These are phyloP conservation scores for Lucifuga dentata DNA, from an alignment of 2,113 vertebrate genomes.

Conservation along the genomic window DNA sequence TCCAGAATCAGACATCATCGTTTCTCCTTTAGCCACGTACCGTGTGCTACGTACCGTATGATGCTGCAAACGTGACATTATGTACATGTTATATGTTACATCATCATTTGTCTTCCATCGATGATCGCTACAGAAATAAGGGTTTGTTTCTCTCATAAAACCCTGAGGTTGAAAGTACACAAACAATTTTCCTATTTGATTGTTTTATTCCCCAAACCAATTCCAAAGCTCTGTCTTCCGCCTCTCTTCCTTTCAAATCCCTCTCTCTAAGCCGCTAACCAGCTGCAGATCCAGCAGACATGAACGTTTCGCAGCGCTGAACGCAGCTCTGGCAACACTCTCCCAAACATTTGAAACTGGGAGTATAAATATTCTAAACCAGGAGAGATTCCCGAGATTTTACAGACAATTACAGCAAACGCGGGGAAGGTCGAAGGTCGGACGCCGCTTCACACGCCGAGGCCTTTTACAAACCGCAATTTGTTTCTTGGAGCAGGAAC, in stretches of 20 bases:
- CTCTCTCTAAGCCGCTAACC: not conserved
- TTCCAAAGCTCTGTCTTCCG: not conserved
- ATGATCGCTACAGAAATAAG: not conserved
- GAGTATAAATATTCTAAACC: too few relatives aligned
- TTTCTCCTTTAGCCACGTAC: too few relatives aligned
- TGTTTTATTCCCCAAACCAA: not conserved
- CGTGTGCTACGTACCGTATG: too few relatives aligned
- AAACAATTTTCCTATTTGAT: not conserved
- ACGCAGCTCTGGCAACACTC: too few relatives aligned
- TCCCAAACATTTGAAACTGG: too few relatives aligned
- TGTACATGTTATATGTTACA: not conserved
- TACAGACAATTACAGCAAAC: too few relatives aligned
- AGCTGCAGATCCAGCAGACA: not conserved
- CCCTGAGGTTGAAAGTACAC: not conserved
- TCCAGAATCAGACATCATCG: slow-evolving; percentile 27
- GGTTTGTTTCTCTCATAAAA: not conserved
- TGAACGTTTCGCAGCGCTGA: not conserved
- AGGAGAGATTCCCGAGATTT: too few relatives aligned
- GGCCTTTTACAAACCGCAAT: not conserved
- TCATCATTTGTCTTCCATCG: not conserved
- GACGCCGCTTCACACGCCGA: not conserved
- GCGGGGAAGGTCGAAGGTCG: too few relatives aligned
- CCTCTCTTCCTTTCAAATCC: not conserved
- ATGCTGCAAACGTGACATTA: slow-evolving; percentile 1
- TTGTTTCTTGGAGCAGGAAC: not conserved